phyloP scores from a whole-genome alignment of 1,140 invertebrate genomes.

The Anastrepha obliqua region DNA sequence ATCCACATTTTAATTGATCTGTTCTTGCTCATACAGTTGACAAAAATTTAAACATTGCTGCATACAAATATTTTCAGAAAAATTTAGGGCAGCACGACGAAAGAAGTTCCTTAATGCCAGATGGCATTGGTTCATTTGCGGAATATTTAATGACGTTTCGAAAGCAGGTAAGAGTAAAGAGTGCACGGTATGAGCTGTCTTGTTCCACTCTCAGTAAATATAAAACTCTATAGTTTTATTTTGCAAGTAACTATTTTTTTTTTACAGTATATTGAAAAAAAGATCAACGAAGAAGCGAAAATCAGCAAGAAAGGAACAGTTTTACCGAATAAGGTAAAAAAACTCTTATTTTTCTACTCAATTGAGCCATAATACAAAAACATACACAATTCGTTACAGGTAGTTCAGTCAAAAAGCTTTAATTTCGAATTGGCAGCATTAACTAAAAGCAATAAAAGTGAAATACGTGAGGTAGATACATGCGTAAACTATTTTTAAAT shows the following conservation, averaged over 20 bases:
- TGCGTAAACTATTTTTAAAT: background rate
- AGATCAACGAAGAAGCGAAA: background rate
- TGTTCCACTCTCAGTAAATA: background rate
- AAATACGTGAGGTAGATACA: background rate
- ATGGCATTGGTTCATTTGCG: background rate
- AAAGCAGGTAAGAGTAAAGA: background rate
- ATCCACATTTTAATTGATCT: no score
- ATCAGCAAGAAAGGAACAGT: background rate
- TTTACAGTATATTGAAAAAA: constrained; percentile 14
- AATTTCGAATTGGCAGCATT: background rate
- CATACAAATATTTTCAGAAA: background rate
- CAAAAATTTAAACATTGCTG: background rate
- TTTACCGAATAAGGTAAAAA: background rate
- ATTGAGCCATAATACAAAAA: no score
- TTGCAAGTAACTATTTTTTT: background rate
- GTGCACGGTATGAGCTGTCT: background rate
- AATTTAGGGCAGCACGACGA: background rate
- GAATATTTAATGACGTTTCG: background rate
- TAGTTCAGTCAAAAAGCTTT: background rate
- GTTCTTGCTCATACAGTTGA: background rate
- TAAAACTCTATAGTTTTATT: background rate
- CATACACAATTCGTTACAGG: background rate
- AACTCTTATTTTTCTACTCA: background rate
- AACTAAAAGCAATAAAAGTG: background rate
- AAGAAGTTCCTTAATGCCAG: background rate